A percentile compares a stretch with the other conserved stretches of the same genome.
These are phyloP conservation scores for Petrocephalus sullivani DNA, from an alignment of 2,797 vertebrate genomes.

Conservation along the genomic window DNA sequence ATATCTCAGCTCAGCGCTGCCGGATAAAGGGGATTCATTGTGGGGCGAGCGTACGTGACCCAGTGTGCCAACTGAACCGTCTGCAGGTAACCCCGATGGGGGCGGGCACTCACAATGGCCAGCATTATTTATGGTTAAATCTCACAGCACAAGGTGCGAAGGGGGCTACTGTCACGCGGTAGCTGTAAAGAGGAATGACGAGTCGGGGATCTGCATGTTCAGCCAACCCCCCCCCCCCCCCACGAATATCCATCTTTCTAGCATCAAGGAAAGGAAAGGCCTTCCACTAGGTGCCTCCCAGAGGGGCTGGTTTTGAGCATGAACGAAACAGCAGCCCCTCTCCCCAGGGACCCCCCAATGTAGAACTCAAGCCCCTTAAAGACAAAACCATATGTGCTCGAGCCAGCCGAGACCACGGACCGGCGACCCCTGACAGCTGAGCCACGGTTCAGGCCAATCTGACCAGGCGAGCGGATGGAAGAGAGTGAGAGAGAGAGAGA, in stretches of 20 bases:
- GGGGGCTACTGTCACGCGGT: background rate
- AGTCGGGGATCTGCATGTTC: background rate
- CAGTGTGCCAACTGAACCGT: background rate
- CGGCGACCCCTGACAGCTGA: constrained; percentile 46
- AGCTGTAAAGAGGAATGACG: background rate
- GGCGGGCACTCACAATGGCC: background rate
- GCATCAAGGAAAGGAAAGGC: no score
- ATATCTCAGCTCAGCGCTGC: constrained; percentile 12
- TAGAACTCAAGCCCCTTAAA: constrained; percentile 30
- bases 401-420: background rate
- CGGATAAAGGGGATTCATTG: background rate
- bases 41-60: background rate
- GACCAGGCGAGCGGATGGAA: background rate
- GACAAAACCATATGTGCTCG: constrained; percentile 43
- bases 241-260: background rate
- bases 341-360: background rate
- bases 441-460: background rate
- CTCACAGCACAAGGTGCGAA: background rate
- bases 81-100: constrained; percentile 20
- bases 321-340: constrained; percentile 12
- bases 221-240: no score
- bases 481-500: background rate
- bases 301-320: background rate
- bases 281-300: background rate
- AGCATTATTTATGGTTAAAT: background rate